phyloP scores from a whole-genome alignment of 2,113 vertebrate genomes.

The Misgurnus anguillicaudatus region DNA sequence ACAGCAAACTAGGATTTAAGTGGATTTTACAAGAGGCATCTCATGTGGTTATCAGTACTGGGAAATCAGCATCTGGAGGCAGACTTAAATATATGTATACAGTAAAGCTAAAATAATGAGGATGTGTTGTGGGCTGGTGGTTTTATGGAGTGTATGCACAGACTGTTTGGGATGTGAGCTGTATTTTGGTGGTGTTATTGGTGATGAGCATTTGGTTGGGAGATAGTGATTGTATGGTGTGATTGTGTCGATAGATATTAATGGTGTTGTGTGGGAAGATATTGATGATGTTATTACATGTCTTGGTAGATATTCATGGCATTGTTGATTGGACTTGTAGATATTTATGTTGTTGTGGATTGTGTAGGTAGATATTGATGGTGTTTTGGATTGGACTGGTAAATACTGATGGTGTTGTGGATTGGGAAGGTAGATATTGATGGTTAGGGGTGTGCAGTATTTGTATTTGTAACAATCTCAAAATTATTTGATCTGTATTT shows the following conservation, averaged over 20 bases:
- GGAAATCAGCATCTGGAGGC: not conserved
- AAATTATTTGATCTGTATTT: no score
- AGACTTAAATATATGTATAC: not conserved
- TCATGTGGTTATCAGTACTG: not conserved
- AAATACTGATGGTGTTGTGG: not conserved
- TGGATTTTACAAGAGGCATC: not conserved
- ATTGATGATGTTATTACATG: not conserved
- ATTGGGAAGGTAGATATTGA: no score
- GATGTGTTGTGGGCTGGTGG: no score
- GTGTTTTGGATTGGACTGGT: not conserved
- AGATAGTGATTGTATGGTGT: no score
- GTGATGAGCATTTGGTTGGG: not conserved
- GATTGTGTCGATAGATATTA: not conserved
- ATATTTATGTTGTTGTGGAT: not conserved
- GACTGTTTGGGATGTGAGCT: not conserved
- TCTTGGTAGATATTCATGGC: not conserved
- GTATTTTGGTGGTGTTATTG: not conserved
- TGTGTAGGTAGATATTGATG: constrained; percentile 14
- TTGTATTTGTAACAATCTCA: no score
- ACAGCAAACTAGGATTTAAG: not conserved
- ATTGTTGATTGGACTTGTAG: not conserved
- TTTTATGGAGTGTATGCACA: not conserved
- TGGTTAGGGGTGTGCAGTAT: no score
- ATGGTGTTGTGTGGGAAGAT: not conserved
- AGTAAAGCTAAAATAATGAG: no score